A percentile compares a stretch with the other conserved stretches of the same genome.
Conservation (phyloP, 1,140 invertebrate genomes). For the Pectinophora gossypiella region DNA sequence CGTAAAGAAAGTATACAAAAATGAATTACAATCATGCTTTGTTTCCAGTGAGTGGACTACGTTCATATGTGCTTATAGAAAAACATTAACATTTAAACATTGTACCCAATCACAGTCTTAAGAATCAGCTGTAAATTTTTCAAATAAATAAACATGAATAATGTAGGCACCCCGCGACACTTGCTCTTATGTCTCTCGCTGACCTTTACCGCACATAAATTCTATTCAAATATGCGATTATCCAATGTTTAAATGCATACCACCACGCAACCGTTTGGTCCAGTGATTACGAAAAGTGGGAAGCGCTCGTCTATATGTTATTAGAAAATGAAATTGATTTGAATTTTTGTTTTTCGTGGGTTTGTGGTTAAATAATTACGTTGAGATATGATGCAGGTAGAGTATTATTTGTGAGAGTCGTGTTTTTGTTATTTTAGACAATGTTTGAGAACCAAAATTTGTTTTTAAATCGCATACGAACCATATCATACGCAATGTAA, state of each 20-base stretch:
- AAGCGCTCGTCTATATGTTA: not conserved
- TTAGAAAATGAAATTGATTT: not conserved
- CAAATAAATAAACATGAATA: constrained; percentile 22
- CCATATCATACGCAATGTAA: too few species aligned
- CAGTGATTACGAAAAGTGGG: constrained; percentile 1
- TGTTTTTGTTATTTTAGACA: too few species aligned
- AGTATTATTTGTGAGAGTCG: too few species aligned
- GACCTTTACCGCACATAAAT: constrained; percentile 16
- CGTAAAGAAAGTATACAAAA: not conserved
- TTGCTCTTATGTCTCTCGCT: constrained; percentile 5
- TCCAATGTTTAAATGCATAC: constrained; percentile 8
- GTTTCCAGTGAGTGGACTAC: not conserved
- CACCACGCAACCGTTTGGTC: not conserved
- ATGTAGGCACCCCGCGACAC: constrained; percentile 10
- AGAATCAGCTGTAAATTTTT: too few species aligned
- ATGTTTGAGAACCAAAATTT: too few species aligned
- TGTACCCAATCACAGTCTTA: too few species aligned
- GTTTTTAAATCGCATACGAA: too few species aligned
- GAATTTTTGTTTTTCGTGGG: not conserved
- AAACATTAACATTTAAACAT: constrained; percentile 21
- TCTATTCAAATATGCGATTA: constrained; percentile 16
- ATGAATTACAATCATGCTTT: constrained; percentile 6
- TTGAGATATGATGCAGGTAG: too few species aligned
- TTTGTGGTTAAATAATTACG: too few species aligned
- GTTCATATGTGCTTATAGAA: constrained; percentile 7